Percentiles rank a stretch among this genome's conserved stretches.
Conservation (phyloP, 2,888 invertebrate genomes). For the Drosophila anomelani region DNA sequence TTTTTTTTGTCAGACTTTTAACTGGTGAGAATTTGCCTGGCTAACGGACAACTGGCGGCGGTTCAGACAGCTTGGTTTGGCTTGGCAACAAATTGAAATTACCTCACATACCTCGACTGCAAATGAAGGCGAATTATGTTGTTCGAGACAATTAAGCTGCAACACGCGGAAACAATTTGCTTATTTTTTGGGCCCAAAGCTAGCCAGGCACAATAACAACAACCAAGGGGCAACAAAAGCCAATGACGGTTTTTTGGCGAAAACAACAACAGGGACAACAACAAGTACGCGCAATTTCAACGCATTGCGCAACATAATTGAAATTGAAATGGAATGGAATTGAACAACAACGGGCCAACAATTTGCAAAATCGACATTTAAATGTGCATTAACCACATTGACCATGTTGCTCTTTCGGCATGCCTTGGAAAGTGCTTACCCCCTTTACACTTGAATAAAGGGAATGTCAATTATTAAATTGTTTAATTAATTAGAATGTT, state of each 20-base stretch:
- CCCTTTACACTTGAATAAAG: conserved; percentile 26
- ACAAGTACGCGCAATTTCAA: conserved; percentile 71
- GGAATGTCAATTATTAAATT: background rate
- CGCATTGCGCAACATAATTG: conserved; percentile 78
- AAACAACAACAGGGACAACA: conserved; percentile 30
- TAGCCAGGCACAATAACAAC: conserved; percentile 15
- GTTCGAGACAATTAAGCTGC: conserved; percentile 73
- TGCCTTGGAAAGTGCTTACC: conserved; percentile 57
- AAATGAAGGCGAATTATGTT: conserved; percentile 74
- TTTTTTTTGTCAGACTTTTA: conserved; percentile 7
- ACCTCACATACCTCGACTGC: conserved; percentile 53
- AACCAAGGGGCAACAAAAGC: conserved; percentile 32
- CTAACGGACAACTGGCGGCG: conserved; percentile 12
- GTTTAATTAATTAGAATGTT: background rate
- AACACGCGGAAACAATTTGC: conserved; percentile 78
- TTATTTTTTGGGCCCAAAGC: conserved; percentile 38
- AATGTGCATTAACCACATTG: conserved; percentile 67
- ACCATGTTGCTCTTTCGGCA: conserved; percentile 34
- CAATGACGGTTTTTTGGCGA: conserved; percentile 70
- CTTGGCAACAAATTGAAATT: conserved; percentile 50
- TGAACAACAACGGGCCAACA: conserved; percentile 61
- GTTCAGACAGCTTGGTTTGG: conserved; percentile 14
- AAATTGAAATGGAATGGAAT: conserved; percentile 59
- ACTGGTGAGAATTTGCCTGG: conserved; percentile 50
- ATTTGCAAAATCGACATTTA: conserved; percentile 78